A percentile compares a stretch with the other conserved stretches of the same genome.
Conservation (phyloP, 2,888 invertebrate genomes). For the Auanema sp. region DNA sequence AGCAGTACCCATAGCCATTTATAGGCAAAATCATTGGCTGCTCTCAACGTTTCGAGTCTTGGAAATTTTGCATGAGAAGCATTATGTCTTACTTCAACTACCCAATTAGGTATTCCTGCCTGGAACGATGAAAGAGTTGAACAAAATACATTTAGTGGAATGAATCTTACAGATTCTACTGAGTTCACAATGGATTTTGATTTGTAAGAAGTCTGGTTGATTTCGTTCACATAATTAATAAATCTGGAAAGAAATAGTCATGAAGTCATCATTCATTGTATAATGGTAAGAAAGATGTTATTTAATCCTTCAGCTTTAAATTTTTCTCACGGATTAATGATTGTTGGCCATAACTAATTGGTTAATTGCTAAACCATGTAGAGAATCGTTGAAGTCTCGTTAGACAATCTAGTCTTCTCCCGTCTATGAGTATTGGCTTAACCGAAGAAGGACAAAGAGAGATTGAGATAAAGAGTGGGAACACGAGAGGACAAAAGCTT, state of each 20-base stretch:
- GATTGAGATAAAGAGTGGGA: too few relatives aligned
- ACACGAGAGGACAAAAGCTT: too few relatives aligned
- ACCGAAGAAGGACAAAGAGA: too few relatives aligned
- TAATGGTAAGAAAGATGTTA: too few relatives aligned
- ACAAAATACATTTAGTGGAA: background rate
- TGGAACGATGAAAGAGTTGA: conserved; percentile 63
- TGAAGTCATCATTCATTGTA: too few relatives aligned
- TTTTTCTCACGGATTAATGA: too few relatives aligned
- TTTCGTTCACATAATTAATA: conserved; percentile 65
- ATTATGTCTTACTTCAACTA: conserved; percentile 79
- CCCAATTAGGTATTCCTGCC: conserved; percentile 78
- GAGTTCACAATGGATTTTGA: conserved; percentile 46
- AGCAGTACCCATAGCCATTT: conserved; percentile 73
- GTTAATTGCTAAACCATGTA: too few relatives aligned
- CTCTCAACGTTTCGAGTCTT: conserved; percentile 72
- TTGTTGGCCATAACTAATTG: too few relatives aligned
- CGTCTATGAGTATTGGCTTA: too few relatives aligned
- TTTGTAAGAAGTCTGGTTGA: conserved; percentile 48
- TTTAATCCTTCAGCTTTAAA: too few relatives aligned
- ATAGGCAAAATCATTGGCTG: conserved; percentile 73
- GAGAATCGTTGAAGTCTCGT: too few relatives aligned
- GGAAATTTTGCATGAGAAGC: conserved; percentile 78
- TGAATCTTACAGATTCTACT: background rate
- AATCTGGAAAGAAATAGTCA: conserved; percentile 52
- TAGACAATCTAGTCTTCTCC: too few relatives aligned